These are phyloP conservation scores for Heterochromis multidens DNA, from an alignment of 2,113 vertebrate genomes.

Conservation along the genomic window DNA sequence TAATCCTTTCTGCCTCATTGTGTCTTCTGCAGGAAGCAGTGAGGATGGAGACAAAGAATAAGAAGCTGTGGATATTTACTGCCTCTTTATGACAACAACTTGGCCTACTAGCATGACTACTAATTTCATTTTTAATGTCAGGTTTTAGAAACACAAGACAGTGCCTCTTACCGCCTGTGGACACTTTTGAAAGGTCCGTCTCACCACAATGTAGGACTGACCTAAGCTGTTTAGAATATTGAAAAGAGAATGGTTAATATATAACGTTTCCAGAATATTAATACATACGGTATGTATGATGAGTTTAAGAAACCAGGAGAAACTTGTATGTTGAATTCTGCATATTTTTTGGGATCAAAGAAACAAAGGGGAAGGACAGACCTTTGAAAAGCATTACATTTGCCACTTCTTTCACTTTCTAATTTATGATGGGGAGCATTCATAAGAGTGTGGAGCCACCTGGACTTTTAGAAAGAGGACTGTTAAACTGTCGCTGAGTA, in stretches of 20 bases:
- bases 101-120: constrained; percentile 43
- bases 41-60: constrained; percentile 80
- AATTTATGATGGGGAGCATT: background rate
- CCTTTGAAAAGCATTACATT: constrained; percentile 12
- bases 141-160: constrained; percentile 63
- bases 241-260: constrained; percentile 38
- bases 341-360: constrained; percentile 49
- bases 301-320: constrained; percentile 3
- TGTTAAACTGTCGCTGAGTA: background rate
- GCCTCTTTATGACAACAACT: constrained; percentile 8
- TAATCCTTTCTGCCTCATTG: background rate
- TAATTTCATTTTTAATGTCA: constrained; percentile 45
- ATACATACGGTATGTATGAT: constrained; percentile 28
- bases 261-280: constrained; percentile 29
- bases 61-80: background rate
- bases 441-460: background rate
- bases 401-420: constrained; percentile 13
- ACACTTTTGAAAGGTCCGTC: constrained; percentile 40
- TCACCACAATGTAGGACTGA: background rate
- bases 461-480: background rate
- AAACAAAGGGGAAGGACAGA: constrained; percentile 18
- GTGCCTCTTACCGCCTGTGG: constrained; percentile 62
- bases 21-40: constrained; percentile 73
- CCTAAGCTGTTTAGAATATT: constrained; percentile 4
- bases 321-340: background rate